phyloP scores from a whole-genome alignment of 1,140 invertebrate genomes.

The Mycetomoellerius zeteki region DNA sequence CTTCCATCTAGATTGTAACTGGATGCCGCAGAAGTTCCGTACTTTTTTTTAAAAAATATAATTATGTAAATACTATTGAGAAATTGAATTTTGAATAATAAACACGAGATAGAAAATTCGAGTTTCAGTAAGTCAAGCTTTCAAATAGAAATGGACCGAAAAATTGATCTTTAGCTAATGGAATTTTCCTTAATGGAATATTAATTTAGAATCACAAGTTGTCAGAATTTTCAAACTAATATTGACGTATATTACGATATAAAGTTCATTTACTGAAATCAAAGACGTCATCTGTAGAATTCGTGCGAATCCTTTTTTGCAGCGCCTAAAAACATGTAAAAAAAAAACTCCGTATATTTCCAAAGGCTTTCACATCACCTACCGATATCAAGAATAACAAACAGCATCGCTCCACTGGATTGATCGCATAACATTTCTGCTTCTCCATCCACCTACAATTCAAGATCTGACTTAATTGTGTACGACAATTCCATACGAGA shows the following conservation, averaged over 20 bases:
- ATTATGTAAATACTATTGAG: not conserved
- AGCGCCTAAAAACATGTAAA: not conserved
- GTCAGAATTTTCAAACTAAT: not conserved
- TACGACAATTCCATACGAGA: not conserved
- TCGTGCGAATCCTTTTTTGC: not conserved
- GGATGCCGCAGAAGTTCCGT: not conserved
- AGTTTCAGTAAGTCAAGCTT: not conserved
- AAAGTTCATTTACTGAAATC: not conserved
- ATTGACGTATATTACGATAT: conserved; percentile 21
- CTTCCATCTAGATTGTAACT: not conserved
- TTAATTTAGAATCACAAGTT: conserved; percentile 6
- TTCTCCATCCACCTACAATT: not conserved
- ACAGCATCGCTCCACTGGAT: conserved; percentile 5
- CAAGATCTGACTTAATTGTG: conserved; percentile 9
- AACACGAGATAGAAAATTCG: not conserved
- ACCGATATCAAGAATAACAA: conserved; percentile 28
- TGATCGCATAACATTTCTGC: not conserved
- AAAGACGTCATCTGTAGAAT: not conserved
- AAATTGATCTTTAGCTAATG: not conserved
- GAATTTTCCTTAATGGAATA: not conserved
- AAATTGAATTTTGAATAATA: not conserved
- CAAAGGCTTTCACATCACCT: not conserved
- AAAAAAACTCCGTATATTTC: conserved; percentile 17
- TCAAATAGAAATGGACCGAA: not conserved
- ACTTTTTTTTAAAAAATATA: not conserved